phyloP scores from a whole-genome alignment of 2,888 invertebrate species.

The Pristionchus mayeri region DNA sequence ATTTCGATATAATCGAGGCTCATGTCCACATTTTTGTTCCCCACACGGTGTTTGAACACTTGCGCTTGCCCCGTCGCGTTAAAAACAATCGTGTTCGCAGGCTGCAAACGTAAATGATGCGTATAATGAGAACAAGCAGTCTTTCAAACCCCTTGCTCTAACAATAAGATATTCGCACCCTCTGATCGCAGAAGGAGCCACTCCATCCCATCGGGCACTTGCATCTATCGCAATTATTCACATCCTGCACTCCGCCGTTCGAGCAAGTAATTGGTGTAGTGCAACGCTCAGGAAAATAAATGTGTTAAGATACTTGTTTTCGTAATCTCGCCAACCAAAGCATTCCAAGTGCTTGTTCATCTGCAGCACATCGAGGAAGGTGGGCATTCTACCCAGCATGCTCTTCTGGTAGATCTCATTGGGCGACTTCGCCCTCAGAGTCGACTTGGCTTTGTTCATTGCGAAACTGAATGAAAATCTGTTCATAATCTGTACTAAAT shows the following conservation, averaged over 20 bases:
- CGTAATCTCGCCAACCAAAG: not conserved
- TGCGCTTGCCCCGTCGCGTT: not conserved
- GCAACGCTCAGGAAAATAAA: slow-evolving; percentile 31
- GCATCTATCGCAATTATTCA: slow-evolving; percentile 47
- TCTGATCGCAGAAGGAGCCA: slow-evolving; percentile 15
- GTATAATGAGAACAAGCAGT: no score
- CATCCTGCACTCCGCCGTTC: slow-evolving; percentile 53
- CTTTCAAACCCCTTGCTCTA: no score
- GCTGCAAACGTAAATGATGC: not conserved
- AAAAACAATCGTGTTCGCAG: not conserved
- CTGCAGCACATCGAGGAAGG: slow-evolving; percentile 34
- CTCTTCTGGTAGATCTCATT: slow-evolving; percentile 18
- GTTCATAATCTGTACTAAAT: no score
- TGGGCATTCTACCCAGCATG: slow-evolving; percentile 41
- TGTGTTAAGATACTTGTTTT: not conserved
- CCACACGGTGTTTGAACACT: not conserved
- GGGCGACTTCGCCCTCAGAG: not conserved
- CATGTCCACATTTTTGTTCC: slow-evolving; percentile 8
- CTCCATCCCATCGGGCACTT: slow-evolving; percentile 52
- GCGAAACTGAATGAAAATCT: slow-evolving; percentile 22
- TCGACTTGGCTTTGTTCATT: not conserved
- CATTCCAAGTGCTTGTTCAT: slow-evolving; percentile 31
- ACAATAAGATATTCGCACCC: not conserved
- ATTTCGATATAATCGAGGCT: not conserved
- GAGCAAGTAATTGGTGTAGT: slow-evolving; percentile 26